Evolutionary conservation across 1,140 invertebrate species (phyloP).

Genomic region (Phenacoccus solenopsis): DNA sequence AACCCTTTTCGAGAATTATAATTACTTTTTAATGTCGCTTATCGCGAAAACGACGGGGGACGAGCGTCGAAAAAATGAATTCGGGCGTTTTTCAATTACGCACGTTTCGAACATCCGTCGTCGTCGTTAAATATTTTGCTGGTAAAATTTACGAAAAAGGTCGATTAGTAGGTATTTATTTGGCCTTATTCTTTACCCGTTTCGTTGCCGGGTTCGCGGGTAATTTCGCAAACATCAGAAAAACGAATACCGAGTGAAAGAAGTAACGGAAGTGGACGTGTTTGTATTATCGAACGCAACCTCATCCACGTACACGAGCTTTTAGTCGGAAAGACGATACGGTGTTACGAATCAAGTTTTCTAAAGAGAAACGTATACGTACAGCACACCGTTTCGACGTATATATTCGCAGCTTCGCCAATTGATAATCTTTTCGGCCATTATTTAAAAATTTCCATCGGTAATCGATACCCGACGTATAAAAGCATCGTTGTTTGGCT

Average conservation of each 20-base stretch:
- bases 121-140: too few species aligned
- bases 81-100: not conserved
- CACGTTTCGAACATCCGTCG: not conserved
- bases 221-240: too few species aligned
- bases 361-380: too few species aligned
- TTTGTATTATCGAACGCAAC: not conserved
- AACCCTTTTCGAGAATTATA: not conserved
- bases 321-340: too few species aligned
- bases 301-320: not conserved
- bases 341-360: too few species aligned
- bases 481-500: not conserved
- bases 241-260: not conserved
- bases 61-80: not conserved
- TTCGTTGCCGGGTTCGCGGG: too few species aligned
- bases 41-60: not conserved
- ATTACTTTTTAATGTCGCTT: not conserved
- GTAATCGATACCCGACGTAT: not conserved
- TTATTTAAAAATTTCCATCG: not conserved
- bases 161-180: too few species aligned
- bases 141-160: too few species aligned
- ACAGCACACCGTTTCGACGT: too few species aligned
- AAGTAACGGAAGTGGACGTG: not conserved
- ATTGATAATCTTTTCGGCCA: not conserved
- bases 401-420: too few species aligned
- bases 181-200: too few species aligned